These are phyloP conservation scores for Diaperis boleti DNA, from an alignment of 2,888 invertebrate genomes.

Conservation along the genomic window DNA sequence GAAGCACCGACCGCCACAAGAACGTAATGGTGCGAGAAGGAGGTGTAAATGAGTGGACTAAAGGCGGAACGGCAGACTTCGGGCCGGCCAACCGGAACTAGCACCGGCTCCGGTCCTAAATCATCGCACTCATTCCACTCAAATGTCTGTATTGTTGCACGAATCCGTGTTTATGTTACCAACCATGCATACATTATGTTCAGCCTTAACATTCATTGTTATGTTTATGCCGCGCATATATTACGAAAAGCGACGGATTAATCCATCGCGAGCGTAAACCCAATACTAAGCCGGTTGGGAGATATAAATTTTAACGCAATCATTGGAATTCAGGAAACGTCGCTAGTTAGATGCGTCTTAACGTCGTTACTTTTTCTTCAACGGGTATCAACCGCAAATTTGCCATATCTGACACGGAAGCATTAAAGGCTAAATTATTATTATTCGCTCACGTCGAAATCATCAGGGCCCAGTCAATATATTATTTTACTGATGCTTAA, in stretches of 20 bases:
- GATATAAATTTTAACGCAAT: slow-evolving; percentile 37
- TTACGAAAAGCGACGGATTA: slow-evolving; percentile 40
- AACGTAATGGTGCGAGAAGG: slow-evolving; percentile 53
- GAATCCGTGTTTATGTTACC: slow-evolving; percentile 48
- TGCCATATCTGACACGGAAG: slow-evolving; percentile 3
- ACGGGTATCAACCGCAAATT: slow-evolving; percentile 13
- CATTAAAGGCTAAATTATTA: not conserved
- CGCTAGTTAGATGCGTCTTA: slow-evolving; percentile 10
- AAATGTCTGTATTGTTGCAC: slow-evolving; percentile 54
- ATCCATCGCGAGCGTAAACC: slow-evolving; percentile 37
- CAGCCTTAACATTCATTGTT: slow-evolving; percentile 46
- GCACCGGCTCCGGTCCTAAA: slow-evolving; percentile 52
- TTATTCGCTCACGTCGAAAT: not conserved
- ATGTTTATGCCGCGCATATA: slow-evolving; percentile 44
- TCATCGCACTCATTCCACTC: slow-evolving; percentile 51
- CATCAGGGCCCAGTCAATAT: no score
- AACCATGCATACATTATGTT: slow-evolving; percentile 48
- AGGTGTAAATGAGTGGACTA: slow-evolving; percentile 54
- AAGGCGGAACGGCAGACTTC: slow-evolving; percentile 35
- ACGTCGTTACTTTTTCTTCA: slow-evolving; percentile 7
- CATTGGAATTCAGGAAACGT: slow-evolving; percentile 26
- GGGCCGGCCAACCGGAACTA: slow-evolving; percentile 56
- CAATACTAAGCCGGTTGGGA: slow-evolving; percentile 39
- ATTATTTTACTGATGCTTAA: no score
- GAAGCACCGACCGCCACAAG: slow-evolving; percentile 48